These are phyloP conservation scores for Panthera tigris DNA, from an alignment of 2,113 vertebrate species.

Conservation along the genomic window DNA sequence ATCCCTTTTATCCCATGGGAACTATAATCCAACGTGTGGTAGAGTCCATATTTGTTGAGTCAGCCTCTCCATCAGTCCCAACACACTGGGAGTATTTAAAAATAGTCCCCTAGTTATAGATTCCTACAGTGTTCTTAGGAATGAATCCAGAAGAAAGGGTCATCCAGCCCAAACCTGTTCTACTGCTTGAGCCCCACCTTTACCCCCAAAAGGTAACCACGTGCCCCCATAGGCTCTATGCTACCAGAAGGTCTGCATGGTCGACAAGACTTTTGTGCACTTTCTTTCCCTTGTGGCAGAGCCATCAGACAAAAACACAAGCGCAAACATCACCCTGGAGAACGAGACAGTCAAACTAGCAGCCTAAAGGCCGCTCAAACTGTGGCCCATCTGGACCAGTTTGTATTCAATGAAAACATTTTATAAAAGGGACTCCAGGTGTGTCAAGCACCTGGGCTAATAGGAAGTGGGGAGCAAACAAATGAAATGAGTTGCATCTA, in stretches of 20 bases:
- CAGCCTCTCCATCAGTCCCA: neutral
- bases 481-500: no score
- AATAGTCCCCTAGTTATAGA: neutral
- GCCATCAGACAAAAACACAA: neutral
- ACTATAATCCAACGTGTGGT: neutral
- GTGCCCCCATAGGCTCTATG: neutral
- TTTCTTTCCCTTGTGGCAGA: neutral
- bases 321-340: neutral
- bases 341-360: neutral
- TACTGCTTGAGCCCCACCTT: neutral
- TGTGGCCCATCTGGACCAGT: neutral
- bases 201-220: neutral
- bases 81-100: neutral
- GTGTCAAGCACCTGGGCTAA: neutral
- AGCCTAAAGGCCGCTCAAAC: neutral
- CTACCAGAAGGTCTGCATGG: neutral
- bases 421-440: neutral
- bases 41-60: neutral
- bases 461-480: neutral
- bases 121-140: neutral
- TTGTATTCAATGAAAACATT: neutral
- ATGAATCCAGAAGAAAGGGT: neutral
- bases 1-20: neutral
- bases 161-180: neutral
- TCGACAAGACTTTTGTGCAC: neutral